phyloP scores from a whole-genome alignment of 2,888 invertebrate species.

The Syritta pipiens region DNA sequence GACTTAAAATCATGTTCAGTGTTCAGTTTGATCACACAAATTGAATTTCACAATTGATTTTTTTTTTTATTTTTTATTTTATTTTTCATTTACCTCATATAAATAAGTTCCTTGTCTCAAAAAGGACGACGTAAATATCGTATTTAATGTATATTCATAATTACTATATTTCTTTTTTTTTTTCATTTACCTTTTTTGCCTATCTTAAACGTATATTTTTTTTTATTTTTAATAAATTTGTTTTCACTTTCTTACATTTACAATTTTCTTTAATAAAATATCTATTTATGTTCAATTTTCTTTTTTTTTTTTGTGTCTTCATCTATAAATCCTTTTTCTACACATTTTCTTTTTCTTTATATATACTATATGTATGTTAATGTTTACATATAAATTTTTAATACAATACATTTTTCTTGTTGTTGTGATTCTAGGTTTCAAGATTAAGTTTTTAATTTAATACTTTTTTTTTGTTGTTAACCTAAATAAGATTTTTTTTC shows the following conservation, averaged over 20 bases:
- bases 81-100: conserved; percentile 17
- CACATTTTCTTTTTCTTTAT: conserved; percentile 6
- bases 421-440: conserved; percentile 35
- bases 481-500: conserved; percentile 6
- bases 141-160: conserved; percentile 50
- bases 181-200: not conserved
- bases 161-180: conserved; percentile 24
- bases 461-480: conserved; percentile 32
- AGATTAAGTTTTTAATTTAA: conserved; percentile 38
- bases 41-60: conserved; percentile 69
- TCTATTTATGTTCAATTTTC: conserved; percentile 32
- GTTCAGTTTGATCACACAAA: conserved; percentile 66
- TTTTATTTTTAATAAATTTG: conserved; percentile 54
- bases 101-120: conserved; percentile 66
- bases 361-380: conserved; percentile 5
- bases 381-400: conserved; percentile 24
- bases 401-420: conserved; percentile 24
- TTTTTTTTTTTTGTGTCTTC: conserved; percentile 18
- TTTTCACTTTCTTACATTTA: conserved; percentile 53
- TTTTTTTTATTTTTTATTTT: conserved; percentile 7
- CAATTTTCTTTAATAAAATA: conserved; percentile 63
- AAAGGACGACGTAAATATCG: conserved; percentile 59
- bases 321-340: conserved; percentile 42
- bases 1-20: conserved; percentile 67
- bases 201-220: not conserved